Evolutionary conservation across 2,888 invertebrate genomes (phyloP).

Genomic region (Abscondita cerata): DNA sequence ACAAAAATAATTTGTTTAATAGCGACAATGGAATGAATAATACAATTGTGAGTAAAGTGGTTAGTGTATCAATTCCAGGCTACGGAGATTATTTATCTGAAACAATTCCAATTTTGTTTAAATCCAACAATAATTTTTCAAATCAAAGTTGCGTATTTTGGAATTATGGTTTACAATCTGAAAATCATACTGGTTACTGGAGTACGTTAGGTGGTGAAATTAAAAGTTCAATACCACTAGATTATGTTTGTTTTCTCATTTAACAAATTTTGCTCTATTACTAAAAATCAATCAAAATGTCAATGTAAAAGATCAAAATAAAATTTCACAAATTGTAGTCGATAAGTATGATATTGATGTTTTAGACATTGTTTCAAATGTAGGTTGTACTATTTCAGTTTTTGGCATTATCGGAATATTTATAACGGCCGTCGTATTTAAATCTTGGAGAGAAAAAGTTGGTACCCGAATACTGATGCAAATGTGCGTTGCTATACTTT

Average conservation of each 20-base stretch:
- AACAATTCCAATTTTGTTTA: constrained; percentile 64
- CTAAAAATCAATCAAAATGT: constrained; percentile 48
- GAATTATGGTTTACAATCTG: constrained; percentile 58
- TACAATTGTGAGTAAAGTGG: constrained; percentile 59
- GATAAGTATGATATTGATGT: constrained; percentile 56
- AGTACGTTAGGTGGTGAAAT: constrained; percentile 63
- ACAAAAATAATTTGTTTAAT: constrained; percentile 51
- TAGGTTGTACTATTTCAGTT: constrained; percentile 62
- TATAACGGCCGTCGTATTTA: constrained; percentile 63
- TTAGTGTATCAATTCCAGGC: constrained; percentile 68
- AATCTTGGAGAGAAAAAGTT: constrained; percentile 67
- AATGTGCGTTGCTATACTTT: constrained; percentile 61
- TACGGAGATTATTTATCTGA: constrained; percentile 62
- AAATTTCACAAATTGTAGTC: constrained; percentile 45
- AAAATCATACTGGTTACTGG: constrained; percentile 61
- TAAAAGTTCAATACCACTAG: constrained; percentile 50
- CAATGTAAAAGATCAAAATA: constrained; percentile 27
- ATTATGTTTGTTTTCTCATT: constrained; percentile 53
- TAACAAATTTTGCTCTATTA: constrained; percentile 55
- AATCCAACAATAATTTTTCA: constrained; percentile 51
- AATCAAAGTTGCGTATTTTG: constrained; percentile 63
- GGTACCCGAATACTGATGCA: constrained; percentile 69
- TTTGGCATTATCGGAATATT: constrained; percentile 63
- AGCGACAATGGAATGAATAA: constrained; percentile 39
- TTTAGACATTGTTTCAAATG: constrained; percentile 61